Percentiles rank a stretch among this genome's conserved stretches.
Evolutionary conservation across 2,797 vertebrate species (phyloP).

Genomic region (Poeciliopsis presidionis): DNA sequence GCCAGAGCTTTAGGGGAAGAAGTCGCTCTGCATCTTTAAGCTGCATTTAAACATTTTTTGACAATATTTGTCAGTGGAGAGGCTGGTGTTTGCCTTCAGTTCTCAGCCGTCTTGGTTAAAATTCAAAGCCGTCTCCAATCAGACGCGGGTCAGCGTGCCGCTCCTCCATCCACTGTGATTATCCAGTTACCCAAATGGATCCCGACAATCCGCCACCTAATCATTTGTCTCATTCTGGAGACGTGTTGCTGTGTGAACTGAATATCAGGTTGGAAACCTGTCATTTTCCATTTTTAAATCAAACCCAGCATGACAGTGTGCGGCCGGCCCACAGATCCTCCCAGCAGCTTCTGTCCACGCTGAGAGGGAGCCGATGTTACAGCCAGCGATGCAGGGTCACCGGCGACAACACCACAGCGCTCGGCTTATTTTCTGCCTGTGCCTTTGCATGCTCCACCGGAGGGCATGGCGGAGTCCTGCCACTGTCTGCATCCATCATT

Average conservation of each 20-base stretch:
- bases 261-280: conserved; percentile 25
- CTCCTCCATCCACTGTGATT: conserved; percentile 25
- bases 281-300: conserved; percentile 41
- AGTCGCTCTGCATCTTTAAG: conserved; percentile 53
- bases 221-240: conserved; percentile 14
- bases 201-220: conserved; percentile 31
- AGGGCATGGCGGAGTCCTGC: conserved; percentile 35
- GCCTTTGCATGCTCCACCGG: conserved; percentile 49
- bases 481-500: conserved; percentile 69
- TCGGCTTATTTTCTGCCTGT: conserved; percentile 59
- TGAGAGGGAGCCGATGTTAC: conserved; percentile 34
- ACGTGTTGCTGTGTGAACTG: conserved; percentile 24
- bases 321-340: conserved; percentile 36
- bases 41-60: conserved; percentile 48
- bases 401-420: conserved; percentile 27
- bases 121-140: conserved; percentile 34
- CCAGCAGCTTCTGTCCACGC: conserved; percentile 44
- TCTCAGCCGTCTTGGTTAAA: conserved; percentile 29
- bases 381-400: conserved; percentile 38
- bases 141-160: conserved; percentile 40
- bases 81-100: conserved; percentile 31
- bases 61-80: conserved; percentile 41
- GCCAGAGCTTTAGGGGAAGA: conserved; percentile 17
- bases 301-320: conserved; percentile 43
- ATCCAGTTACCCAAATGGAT: conserved; percentile 44